Evolutionary conservation across 1,140 invertebrate species (phyloP).

Genomic region (Eriocheir sinensis): DNA sequence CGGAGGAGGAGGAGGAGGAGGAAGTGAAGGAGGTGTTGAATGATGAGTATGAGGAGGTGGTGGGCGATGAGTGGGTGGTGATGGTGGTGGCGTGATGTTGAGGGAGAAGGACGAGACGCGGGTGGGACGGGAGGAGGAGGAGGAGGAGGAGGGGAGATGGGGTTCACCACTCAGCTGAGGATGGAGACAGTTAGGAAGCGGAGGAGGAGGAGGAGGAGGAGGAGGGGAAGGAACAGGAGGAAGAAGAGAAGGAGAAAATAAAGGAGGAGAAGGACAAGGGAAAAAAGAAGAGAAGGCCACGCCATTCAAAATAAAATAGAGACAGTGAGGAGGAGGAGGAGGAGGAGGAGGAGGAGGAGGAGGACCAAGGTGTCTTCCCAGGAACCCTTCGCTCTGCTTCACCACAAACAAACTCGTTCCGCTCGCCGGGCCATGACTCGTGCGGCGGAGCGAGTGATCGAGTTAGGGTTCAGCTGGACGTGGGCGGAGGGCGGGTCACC

Average conservation of each 20-base stretch:
- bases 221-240: background rate
- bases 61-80: background rate
- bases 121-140: background rate
- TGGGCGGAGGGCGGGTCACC: background rate
- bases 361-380: too few relatives aligned
- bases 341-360: background rate
- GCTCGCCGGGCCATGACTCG: too few relatives aligned
- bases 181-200: background rate
- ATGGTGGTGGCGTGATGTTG: background rate
- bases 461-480: background rate
- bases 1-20: background rate
- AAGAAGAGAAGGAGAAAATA: background rate
- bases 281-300: too few relatives aligned
- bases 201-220: background rate
- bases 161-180: too few relatives aligned
- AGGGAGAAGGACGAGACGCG: background rate
- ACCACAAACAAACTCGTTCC: too few relatives aligned
- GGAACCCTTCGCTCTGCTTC: too few relatives aligned
- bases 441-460: background rate
- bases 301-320: background rate
- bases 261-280: background rate
- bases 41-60: background rate
- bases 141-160: conserved; percentile 1
- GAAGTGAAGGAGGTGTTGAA: background rate
- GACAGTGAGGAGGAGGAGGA: background rate